Evolutionary conservation across 2,113 vertebrate genomes (phyloP), one percentile per base, ranked within the genome.

Genomic region (Irena cyanogastra): DNA sequence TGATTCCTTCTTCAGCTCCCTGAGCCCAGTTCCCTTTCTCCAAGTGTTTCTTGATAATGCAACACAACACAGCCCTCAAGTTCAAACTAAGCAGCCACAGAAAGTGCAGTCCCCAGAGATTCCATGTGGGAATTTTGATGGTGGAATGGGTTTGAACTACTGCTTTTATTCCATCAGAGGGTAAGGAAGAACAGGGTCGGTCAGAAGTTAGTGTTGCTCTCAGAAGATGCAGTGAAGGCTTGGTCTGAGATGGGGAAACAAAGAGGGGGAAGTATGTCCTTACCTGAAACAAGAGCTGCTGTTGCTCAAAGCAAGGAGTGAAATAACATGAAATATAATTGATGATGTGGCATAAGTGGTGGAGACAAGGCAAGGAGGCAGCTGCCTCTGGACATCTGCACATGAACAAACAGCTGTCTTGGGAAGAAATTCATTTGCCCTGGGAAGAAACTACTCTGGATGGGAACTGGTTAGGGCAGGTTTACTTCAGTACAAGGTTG

Each of bases 401-500:
- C 11, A 4, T 87, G 90, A 91, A 75, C 3, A 0, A 90, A 93
- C 75, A 91, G 61, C 70, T 95, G 75, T 94, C 76, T 90, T 0
- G 3, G 82, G 90, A 94, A 95, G 87, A 91, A 94, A 91, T 84
- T 87, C 2, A 82, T 94, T 91, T 96, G 53, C 70, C 75, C 37
- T 82, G 66, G 66, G 63, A 91, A 92, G 72, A 92, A 92, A 83
- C 87, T 89, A 81, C 60, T 74, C 17, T 81, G 80, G 10, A 63
- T 93, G 60, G 60, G 80, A 91, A 91, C 95, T 84, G 83, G 93
- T 95, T 94, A 91, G 72, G 41, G 69, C 93, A 95, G 80, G 91
- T 83, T 90, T 87, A 78, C 41, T 95, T 93, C 84, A 87, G 86
- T 45, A 74, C 28, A 90, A 28, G 35, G 61, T 93, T 97, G 87